phyloP scores from a whole-genome alignment of 2,113 vertebrate species.

The Bos javanicus region DNA sequence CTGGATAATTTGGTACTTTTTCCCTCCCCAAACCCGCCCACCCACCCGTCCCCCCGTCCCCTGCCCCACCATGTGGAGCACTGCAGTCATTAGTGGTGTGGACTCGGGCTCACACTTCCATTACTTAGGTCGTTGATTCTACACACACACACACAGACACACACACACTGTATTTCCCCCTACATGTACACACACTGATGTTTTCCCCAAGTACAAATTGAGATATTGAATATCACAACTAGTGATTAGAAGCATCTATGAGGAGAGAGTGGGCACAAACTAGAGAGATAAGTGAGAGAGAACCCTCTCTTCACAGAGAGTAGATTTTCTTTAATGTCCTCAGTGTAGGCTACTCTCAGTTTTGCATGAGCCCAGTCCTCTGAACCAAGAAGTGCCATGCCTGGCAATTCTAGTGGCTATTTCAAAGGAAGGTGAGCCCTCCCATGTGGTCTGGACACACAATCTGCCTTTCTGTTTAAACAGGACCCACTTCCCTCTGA shows the following conservation, averaged over 20 bases:
- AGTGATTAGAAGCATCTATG: background rate
- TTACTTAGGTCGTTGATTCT: background rate
- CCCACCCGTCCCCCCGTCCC: accelerated
- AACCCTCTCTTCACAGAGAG: background rate
- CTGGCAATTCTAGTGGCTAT: background rate
- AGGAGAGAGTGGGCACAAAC: background rate
- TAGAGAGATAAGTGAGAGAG: background rate
- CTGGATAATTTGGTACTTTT: background rate
- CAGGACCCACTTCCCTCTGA: background rate
- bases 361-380: background rate
- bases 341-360: background rate
- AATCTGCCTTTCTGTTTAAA: background rate
- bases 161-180: background rate
- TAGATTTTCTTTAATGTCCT: background rate
- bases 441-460: background rate
- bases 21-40: no score
- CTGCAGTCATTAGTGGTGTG: background rate
- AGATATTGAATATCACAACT: background rate
- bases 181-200: background rate
- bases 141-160: background rate
- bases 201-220: background rate
- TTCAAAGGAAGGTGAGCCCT: background rate
- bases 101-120: background rate
- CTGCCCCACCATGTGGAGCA: background rate
- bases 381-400: background rate